A percentile compares a stretch with the other conserved stretches of the same genome.
Evolutionary conservation across 2,888 invertebrate species (phyloP).

Genomic region (Steromphala cineraria): DNA sequence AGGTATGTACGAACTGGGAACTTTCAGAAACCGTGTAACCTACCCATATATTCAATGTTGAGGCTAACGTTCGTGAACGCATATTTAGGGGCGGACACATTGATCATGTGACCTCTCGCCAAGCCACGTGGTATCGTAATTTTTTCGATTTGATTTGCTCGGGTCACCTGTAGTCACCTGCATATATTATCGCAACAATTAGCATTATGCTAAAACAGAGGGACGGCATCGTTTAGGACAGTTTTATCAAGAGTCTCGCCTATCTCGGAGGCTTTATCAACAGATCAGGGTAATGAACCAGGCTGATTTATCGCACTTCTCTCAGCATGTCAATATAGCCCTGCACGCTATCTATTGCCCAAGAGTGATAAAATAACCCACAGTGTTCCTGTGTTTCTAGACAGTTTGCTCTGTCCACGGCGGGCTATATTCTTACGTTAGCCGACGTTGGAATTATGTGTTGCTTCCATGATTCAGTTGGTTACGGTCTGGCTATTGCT

Average conservation of each 20-base stretch:
- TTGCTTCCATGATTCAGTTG: no score
- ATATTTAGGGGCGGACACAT: no score
- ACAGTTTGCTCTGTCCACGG: neutral
- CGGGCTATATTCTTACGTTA: slow-evolving; percentile 10
- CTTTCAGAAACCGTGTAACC: no score
- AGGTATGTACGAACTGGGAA: no score
- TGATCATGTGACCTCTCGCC: no score
- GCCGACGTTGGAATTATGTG: neutral
- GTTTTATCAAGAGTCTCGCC: slow-evolving; percentile 9
- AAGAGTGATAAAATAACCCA: slow-evolving; percentile 14
- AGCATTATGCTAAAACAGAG: no score
- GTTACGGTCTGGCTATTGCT: neutral
- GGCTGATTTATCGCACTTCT: slow-evolving; percentile 13
- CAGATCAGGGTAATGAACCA: slow-evolving; percentile 18
- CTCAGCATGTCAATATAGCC: slow-evolving; percentile 14
- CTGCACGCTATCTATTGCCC: slow-evolving; percentile 17
- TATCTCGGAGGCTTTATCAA: slow-evolving; percentile 2
- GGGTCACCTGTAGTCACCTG: no score
- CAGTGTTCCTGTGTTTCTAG: neutral
- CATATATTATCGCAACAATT: no score
- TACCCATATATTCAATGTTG: no score
- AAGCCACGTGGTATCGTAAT: no score
- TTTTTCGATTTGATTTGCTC: no score
- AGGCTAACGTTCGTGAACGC: no score
- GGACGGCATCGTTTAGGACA: neutral